Conservation (phyloP, 2,888 invertebrate genomes). For the Exephanes ischioxanthus region DNA sequence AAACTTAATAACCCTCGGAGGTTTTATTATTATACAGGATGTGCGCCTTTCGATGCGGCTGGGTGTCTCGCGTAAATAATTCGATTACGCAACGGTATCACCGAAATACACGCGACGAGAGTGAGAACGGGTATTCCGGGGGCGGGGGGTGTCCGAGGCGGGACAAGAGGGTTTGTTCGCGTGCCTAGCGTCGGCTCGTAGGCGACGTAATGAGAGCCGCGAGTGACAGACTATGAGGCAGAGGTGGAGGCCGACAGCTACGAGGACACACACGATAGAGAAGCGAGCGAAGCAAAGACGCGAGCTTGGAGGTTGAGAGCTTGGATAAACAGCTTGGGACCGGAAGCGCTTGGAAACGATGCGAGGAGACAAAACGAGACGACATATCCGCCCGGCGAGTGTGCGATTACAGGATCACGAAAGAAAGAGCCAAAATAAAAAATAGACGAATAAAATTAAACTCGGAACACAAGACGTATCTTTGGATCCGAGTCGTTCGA, state of each 20-base stretch:
- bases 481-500: background rate
- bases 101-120: conserved; percentile 40
- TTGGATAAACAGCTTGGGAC: conserved; percentile 2
- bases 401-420: background rate
- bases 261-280: background rate
- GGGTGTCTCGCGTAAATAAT: conserved; percentile 19
- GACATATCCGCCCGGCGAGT: conserved; percentile 11
- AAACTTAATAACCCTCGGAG: background rate
- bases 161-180: conserved; percentile 37
- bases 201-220: conserved; percentile 26
- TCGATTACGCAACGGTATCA: conserved; percentile 26
- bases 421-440: background rate
- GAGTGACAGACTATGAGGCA: conserved; percentile 2
- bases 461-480: too few relatives aligned
- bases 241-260: background rate
- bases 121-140: background rate
- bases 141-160: conserved; percentile 13
- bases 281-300: background rate
- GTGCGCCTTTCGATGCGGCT: background rate
- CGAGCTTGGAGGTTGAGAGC: background rate
- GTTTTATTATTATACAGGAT: conserved; percentile 17
- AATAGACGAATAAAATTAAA: background rate
- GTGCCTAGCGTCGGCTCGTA: conserved; percentile 7
- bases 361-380: conserved; percentile 35
- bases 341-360: conserved; percentile 22